Percentiles rank a stretch among this genome's conserved stretches.
Evolutionary conservation across 1,140 invertebrate genomes (phyloP).

Genomic region (Hestina assimilis): DNA sequence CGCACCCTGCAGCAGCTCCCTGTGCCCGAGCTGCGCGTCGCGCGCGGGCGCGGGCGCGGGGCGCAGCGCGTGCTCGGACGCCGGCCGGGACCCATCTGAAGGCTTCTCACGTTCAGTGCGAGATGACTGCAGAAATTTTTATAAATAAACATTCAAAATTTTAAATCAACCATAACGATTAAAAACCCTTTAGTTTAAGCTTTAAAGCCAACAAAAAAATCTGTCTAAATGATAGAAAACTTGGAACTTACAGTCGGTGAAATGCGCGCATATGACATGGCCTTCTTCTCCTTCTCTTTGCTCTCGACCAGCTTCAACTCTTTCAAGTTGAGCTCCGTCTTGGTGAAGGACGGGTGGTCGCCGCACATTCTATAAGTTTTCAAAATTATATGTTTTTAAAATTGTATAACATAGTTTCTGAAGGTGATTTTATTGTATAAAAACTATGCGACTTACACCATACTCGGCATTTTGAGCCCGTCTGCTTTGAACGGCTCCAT

Average conservation of each 20-base stretch:
- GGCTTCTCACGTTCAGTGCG: conserved; percentile 33
- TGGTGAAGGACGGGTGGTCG: conserved; percentile 62
- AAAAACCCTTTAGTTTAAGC: not conserved
- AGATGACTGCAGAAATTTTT: conserved; percentile 26
- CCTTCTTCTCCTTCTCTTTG: conserved; percentile 31
- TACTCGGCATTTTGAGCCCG: conserved; percentile 41
- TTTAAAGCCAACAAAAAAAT: not conserved
- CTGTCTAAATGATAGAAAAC: not conserved
- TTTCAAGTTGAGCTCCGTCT: conserved; percentile 55
- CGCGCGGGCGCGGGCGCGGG: conserved; percentile 23
- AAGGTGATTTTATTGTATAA: too few species aligned
- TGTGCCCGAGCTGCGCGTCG: conserved; percentile 25
- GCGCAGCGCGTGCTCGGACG: conserved; percentile 40
- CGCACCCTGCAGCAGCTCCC: conserved; percentile 52
- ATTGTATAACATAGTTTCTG: too few species aligned
- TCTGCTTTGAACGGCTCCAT: conserved; percentile 53
- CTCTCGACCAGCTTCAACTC: conserved; percentile 31
- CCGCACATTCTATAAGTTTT: conserved; percentile 58
- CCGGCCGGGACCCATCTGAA: conserved; percentile 4
- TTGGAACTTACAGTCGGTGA: conserved; percentile 49
- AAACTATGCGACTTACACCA: conserved; percentile 53
- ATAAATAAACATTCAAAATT: not conserved
- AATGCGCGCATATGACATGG: conserved; percentile 36
- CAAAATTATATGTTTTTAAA: conserved; percentile 2
- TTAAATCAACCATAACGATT: not conserved